Conservation (phyloP, 2,113 vertebrate genomes). For the Abramis brama region DNA sequence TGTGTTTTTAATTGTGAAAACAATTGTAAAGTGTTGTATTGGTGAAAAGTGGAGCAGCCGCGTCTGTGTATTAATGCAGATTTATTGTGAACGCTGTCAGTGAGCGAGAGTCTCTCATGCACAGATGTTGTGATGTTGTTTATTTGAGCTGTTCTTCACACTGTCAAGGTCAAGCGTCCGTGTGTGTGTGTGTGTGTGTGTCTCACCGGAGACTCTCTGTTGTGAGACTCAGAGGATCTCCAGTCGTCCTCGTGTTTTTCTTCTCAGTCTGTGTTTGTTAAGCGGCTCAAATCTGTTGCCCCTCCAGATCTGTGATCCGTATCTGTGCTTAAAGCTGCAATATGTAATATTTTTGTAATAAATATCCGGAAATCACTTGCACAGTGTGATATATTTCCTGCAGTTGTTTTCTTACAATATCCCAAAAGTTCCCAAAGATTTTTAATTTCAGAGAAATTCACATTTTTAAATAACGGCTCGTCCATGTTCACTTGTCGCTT, state of each 20-base stretch:
- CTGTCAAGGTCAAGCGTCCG: conserved; percentile 19
- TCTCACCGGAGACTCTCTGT: neutral
- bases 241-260: neutral
- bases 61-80: neutral
- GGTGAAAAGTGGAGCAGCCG: too few relatives aligned
- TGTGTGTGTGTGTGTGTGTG: neutral
- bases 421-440: too few relatives aligned
- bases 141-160: neutral
- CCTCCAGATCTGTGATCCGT: conserved; percentile 36
- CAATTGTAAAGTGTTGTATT: too few relatives aligned
- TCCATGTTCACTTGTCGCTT: too few relatives aligned
- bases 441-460: too few relatives aligned
- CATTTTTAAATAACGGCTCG: too few relatives aligned
- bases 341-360: too few relatives aligned
- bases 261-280: neutral
- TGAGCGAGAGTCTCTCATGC: too few relatives aligned
- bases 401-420: too few relatives aligned
- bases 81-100: neutral
- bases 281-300: conserved; percentile 5
- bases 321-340: neutral
- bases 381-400: too few relatives aligned
- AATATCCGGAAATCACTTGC: too few relatives aligned
- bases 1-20: neutral
- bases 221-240: neutral
- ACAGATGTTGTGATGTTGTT: neutral